A percentile compares a stretch with the other conserved stretches of the same genome.
phyloP scores from a whole-genome alignment of 2,888 invertebrate genomes.

The Embidobia sp. region DNA sequence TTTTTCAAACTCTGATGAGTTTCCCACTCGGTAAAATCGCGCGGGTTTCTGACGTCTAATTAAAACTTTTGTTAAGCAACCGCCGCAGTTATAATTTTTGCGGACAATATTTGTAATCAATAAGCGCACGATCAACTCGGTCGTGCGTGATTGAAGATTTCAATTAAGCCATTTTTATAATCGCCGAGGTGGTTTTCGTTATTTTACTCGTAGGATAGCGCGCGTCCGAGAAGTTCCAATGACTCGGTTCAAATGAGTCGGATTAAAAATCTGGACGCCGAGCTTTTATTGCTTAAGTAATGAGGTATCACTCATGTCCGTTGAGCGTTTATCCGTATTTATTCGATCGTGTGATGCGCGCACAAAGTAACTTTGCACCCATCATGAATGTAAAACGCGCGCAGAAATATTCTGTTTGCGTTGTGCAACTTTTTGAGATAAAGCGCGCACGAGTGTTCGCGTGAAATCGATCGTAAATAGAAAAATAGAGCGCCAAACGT shows the following conservation, averaged over 20 bases:
- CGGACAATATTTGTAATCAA: constrained; percentile 48
- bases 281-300: constrained; percentile 42
- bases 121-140: constrained; percentile 16
- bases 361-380: constrained; percentile 41
- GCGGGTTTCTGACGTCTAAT: constrained; percentile 48
- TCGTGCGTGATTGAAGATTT: constrained; percentile 31
- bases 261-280: background rate
- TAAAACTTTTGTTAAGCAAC: constrained; percentile 53
- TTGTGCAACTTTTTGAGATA: constrained; percentile 26
- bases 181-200: constrained; percentile 3
- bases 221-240: no score
- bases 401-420: constrained; percentile 51
- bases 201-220: no score
- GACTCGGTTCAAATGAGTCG: constrained; percentile 23
- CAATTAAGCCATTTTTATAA: constrained; percentile 31
- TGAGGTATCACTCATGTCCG: constrained; percentile 38
- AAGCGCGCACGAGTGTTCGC: constrained; percentile 6
- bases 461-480: constrained; percentile 23
- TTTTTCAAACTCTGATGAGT: constrained; percentile 11
- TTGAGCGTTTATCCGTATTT: constrained; percentile 27
- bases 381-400: constrained; percentile 36
- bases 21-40: constrained; percentile 11
- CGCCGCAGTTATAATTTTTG: constrained; percentile 37
- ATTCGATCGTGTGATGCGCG: constrained; percentile 30
- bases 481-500: constrained; percentile 9